Evolutionary conservation across 2,888 invertebrate genomes (phyloP).

Genomic region (Lymantria monacha): DNA sequence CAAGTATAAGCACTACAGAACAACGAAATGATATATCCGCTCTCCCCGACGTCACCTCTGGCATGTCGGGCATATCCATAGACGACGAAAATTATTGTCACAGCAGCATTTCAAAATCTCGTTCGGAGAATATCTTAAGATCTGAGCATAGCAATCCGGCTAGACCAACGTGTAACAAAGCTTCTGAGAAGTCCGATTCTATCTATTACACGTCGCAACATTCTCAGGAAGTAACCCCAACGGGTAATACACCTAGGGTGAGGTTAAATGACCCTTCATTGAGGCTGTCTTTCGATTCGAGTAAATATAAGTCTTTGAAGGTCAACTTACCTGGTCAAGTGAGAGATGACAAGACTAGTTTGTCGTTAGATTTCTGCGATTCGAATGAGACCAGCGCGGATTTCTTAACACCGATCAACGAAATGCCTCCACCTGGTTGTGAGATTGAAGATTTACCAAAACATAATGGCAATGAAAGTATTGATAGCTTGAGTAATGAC

Average conservation of each 20-base stretch:
- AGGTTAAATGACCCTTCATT: conserved; percentile 66
- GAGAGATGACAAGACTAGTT: conserved; percentile 67
- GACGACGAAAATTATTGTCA: conserved; percentile 74
- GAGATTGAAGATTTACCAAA: conserved; percentile 75
- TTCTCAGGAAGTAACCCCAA: conserved; percentile 73
- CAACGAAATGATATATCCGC: conserved; percentile 73
- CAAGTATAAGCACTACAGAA: conserved; percentile 76
- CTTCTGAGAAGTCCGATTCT: conserved; percentile 69
- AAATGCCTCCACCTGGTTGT: conserved; percentile 75
- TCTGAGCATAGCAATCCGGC: conserved; percentile 65
- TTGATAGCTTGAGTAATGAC: conserved; percentile 72
- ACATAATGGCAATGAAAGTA: conserved; percentile 69
- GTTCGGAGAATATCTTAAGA: conserved; percentile 73
- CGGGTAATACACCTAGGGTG: conserved; percentile 60
- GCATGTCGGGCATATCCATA: conserved; percentile 77
- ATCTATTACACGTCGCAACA: conserved; percentile 77
- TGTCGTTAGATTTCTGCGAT: conserved; percentile 74
- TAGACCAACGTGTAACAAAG: conserved; percentile 49
- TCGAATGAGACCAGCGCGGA: conserved; percentile 79
- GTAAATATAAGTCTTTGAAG: conserved; percentile 67
- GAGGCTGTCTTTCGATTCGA: conserved; percentile 69
- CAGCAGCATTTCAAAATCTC: conserved; percentile 75
- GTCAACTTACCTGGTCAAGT: conserved; percentile 49
- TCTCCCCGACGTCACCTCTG: conserved; percentile 71
- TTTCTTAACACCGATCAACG: conserved; percentile 76